Evolutionary conservation across 2,797 vertebrate genomes (phyloP), one percentile per base, ranked within the genome.

Genomic region (Macroramphosus scolopax): DNA sequence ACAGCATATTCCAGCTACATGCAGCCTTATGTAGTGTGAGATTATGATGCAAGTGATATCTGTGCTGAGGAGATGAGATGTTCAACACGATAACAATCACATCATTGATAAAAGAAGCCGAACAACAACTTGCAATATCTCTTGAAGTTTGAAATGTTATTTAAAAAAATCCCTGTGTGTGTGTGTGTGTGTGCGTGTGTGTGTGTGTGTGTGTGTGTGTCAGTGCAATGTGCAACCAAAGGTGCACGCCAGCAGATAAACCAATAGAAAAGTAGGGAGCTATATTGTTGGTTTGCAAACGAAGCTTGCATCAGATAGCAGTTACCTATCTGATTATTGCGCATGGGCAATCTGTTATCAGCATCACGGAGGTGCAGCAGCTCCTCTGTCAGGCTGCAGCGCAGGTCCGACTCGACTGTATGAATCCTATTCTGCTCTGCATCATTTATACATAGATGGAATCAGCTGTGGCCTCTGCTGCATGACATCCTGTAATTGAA

Each of bases 311-410:
- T 82, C 75, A 76, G 79, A 84, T 86, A 83, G 47, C 59, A 58
- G 52, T 36, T 58, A 66, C 58, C 75, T 75, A 82, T 83, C 72
- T 79, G 81, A 82, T 85, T 74, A 75, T 76, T 78, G 77, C 67
- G 66, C 80, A 72, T 77, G 75, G 59, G 70, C 75, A 81, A 80
- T 82, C 59, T 81, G 68, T 79, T 79, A 17, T 48, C 16, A 49
- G 70, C 50, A 71, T 72, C 68, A 51, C 12, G 48, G 66, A 59
- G 61, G 68, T 65, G n/a, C n/a, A n/a, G 63, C 68, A 65, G 62
- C 55, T 58, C 62, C 50, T 13, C 66, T 75, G 66, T 66, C 75
- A 70, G 49, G 36, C 64, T 66, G 59, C 61, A 53, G 65, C 64
- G 36, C 57, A 39, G 58, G 60, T 72, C 31, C 41, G 46, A 31